phyloP scores from a whole-genome alignment of 2,113 vertebrate species.

The Dromaius novaehollandiae region DNA sequence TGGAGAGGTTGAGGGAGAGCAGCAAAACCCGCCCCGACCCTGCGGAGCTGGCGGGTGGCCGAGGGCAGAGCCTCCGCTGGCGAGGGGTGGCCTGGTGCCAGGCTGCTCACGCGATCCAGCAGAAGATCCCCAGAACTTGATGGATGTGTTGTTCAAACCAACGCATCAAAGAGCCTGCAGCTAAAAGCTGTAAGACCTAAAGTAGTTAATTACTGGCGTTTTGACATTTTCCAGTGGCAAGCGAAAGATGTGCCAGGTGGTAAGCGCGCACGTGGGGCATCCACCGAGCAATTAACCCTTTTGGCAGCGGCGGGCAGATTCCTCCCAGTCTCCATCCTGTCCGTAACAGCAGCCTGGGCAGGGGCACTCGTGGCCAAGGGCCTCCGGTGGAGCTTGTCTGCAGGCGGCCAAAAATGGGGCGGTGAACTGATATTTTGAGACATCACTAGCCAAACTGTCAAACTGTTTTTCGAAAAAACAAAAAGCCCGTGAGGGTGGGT shows the following conservation, averaged over 20 bases:
- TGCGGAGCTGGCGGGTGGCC: not conserved
- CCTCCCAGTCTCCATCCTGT: not conserved
- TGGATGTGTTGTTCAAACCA: not conserved
- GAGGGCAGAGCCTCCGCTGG: not conserved
- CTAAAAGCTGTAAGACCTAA: not conserved
- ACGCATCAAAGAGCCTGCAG: not conserved
- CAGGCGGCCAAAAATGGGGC: not conserved
- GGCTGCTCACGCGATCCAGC: not conserved
- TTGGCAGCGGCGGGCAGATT: not conserved
- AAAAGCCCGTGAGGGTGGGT: accelerated
- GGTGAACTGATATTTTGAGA: not conserved
- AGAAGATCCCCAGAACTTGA: not conserved
- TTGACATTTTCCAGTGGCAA: conserved; percentile 22
- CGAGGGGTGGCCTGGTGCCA: not conserved
- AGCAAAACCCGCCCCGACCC: not conserved
- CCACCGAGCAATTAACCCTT: conserved; percentile 16
- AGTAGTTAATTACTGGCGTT: not conserved
- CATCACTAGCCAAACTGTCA: accelerated
- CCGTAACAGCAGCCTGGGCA: not conserved
- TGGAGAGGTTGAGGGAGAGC: not conserved
- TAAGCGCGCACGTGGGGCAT: not conserved
- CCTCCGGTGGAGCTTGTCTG: not conserved
- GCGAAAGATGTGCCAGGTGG: not conserved
- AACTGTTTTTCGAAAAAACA: not conserved
- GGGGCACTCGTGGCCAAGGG: not conserved